A percentile compares a stretch with the other conserved stretches of the same genome.
Conservation (phyloP, 1,140 invertebrate genomes). For the Nasonia giraulti region DNA sequence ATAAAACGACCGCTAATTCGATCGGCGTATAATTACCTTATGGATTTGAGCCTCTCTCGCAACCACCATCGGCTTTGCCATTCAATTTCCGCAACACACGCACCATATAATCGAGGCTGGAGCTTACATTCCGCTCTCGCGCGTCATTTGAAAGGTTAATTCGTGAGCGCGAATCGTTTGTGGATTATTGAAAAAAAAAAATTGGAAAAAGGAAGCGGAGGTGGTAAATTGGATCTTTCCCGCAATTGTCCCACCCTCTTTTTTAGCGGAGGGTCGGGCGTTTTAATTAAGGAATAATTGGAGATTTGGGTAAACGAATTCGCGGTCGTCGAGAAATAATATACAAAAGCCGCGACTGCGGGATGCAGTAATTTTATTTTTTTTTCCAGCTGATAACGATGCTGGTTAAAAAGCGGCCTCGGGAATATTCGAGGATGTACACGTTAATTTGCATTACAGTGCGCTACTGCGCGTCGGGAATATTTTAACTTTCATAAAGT, state of each 20-base stretch:
- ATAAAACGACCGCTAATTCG: conserved; percentile 32
- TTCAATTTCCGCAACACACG: conserved; percentile 15
- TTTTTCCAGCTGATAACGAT: neutral
- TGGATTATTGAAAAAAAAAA: conserved; percentile 10
- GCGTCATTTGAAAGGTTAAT: conserved; percentile 27
- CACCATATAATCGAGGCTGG: neutral
- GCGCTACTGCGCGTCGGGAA: no score
- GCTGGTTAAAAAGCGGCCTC: neutral
- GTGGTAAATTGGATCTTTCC: conserved; percentile 6
- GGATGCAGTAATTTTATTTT: neutral
- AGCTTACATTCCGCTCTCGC: neutral
- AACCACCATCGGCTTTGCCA: neutral
- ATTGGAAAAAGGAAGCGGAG: neutral
- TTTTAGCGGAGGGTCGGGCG: neutral
- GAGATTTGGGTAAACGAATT: conserved; percentile 18
- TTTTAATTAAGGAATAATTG: conserved; percentile 27
- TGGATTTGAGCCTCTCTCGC: neutral
- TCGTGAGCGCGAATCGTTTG: neutral
- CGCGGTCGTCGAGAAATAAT: conserved; percentile 9
- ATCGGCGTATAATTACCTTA: conserved; percentile 23
- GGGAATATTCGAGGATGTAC: neutral
- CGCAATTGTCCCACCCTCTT: neutral
- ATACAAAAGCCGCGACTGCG: neutral
- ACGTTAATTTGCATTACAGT: no score
- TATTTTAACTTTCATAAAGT: no score